A percentile compares a stretch with the other conserved stretches of the same genome.
phyloP scores from a whole-genome alignment of 2,113 vertebrate genomes.

The Cyprinodon variegatus region DNA sequence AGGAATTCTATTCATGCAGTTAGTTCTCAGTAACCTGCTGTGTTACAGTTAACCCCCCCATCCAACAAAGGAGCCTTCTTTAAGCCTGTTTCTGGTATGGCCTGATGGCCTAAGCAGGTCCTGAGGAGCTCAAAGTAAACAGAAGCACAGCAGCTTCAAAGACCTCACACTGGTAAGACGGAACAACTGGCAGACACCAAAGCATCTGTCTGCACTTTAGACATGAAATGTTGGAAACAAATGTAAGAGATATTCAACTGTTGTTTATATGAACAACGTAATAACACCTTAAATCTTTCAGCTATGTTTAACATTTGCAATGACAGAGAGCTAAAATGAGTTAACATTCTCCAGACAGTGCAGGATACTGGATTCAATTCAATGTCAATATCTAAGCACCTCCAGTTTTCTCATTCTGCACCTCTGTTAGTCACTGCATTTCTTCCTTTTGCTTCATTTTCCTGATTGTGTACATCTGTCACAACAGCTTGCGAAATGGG shows the following conservation, averaged over 20 bases:
- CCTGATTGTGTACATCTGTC: constrained; percentile 70
- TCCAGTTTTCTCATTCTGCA: constrained; percentile 14
- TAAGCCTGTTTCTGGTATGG: constrained; percentile 62
- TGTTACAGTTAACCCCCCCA: constrained; percentile 36
- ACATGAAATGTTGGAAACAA: constrained; percentile 27
- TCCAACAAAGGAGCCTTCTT: constrained; percentile 57
- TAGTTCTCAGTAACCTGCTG: constrained; percentile 57
- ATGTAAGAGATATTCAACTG: constrained; percentile 19
- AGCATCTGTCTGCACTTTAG: constrained; percentile 21
- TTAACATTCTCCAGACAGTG: constrained; percentile 1
- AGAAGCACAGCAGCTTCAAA: constrained; percentile 64
- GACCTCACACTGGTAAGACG: constrained; percentile 54
- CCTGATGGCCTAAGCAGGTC: constrained; percentile 50
- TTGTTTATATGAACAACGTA: constrained; percentile 8
- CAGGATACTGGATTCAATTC: constrained; percentile 24
- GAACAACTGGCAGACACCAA: constrained; percentile 28
- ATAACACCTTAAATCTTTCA: constrained; percentile 7
- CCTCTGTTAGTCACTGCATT: constrained; percentile 34
- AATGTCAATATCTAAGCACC: constrained; percentile 32
- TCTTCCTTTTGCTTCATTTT: constrained; percentile 59
- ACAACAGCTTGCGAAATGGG: constrained; percentile 66
- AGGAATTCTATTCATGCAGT: constrained; percentile 49
- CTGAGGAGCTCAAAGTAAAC: constrained; percentile 56
- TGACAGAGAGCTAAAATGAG: neutral
- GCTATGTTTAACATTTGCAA: constrained; percentile 3